A percentile compares a stretch with the other conserved stretches of the same genome.
These are phyloP conservation scores for Copidosoma floridanum DNA, from an alignment of 1,140 invertebrate genomes.

Conservation along the genomic window DNA sequence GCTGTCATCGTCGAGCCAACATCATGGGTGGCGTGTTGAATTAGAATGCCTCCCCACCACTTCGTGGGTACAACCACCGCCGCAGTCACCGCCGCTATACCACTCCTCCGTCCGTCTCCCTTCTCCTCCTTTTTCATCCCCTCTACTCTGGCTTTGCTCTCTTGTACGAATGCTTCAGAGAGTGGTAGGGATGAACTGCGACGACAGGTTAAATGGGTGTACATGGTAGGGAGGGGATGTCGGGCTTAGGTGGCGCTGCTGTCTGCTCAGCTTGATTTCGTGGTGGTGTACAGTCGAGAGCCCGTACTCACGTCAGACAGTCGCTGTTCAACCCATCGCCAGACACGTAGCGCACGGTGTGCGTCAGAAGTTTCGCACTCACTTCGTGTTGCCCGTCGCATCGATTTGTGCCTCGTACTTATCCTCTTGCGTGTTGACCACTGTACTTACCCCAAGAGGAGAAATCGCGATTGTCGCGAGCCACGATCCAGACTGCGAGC, in stretches of 20 bases:
- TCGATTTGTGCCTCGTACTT: not conserved
- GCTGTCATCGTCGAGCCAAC: slow-evolving; percentile 62
- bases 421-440: not conserved
- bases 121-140: slow-evolving; percentile 27
- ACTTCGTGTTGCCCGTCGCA: not conserved
- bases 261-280: too few relatives aligned
- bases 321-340: too few relatives aligned
- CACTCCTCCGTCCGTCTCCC: slow-evolving; percentile 52
- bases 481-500: not conserved
- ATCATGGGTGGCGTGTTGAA: slow-evolving; percentile 68
- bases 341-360: slow-evolving; percentile 36
- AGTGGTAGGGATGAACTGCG: not conserved
- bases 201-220: not conserved
- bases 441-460: too few relatives aligned
- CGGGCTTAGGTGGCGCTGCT: not conserved
- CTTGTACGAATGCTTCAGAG: too few relatives aligned
- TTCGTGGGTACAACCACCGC: slow-evolving; percentile 31
- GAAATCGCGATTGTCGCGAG: too few relatives aligned
- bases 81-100: slow-evolving; percentile 44
- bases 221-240: not conserved
- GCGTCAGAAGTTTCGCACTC: slow-evolving; percentile 23
- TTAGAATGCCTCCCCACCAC: slow-evolving; percentile 56
- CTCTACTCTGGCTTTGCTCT: slow-evolving; percentile 7
- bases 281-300: not conserved
- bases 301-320: not conserved